A percentile compares a stretch with the other conserved stretches of the same genome.
These are phyloP conservation scores for Cryptomyrus ogoouensis DNA, from an alignment of 2,113 vertebrate species.

Conservation along the genomic window DNA sequence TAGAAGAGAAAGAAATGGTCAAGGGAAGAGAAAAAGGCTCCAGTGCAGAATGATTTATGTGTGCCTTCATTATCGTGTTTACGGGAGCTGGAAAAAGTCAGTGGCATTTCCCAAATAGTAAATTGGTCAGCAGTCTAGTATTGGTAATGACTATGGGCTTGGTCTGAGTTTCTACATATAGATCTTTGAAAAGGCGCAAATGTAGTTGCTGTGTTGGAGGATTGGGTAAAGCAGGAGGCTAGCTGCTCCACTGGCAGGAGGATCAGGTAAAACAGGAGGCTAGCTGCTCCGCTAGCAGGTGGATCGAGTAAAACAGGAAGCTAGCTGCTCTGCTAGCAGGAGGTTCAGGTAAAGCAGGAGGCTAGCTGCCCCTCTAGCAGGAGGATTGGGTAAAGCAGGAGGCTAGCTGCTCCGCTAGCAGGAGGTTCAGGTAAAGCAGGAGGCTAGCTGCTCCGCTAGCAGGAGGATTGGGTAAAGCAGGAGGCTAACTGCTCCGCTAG, in stretches of 20 bases:
- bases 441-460: neutral
- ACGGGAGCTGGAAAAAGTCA: neutral
- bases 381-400: no score
- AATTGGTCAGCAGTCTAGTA: neutral
- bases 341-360: neutral
- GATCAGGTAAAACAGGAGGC: neutral
- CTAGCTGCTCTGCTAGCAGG: neutral
- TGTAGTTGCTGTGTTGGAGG: neutral
- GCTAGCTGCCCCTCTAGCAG: no score
- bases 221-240: neutral
- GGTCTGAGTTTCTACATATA: neutral
- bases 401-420: neutral
- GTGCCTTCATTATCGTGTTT: neutral
- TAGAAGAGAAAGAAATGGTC: neutral
- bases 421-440: no score
- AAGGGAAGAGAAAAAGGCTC: neutral
- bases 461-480: no score
- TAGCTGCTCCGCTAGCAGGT: neutral
- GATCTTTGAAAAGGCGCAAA: neutral
- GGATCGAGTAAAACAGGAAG: no score
- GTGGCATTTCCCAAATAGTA: neutral
- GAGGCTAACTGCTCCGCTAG: neutral
- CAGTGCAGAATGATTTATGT: neutral
- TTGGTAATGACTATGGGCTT: neutral
- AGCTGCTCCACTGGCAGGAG: neutral